Conservation (phyloP, 1,140 invertebrate genomes). For the Pristionchus pacificus region DNA sequence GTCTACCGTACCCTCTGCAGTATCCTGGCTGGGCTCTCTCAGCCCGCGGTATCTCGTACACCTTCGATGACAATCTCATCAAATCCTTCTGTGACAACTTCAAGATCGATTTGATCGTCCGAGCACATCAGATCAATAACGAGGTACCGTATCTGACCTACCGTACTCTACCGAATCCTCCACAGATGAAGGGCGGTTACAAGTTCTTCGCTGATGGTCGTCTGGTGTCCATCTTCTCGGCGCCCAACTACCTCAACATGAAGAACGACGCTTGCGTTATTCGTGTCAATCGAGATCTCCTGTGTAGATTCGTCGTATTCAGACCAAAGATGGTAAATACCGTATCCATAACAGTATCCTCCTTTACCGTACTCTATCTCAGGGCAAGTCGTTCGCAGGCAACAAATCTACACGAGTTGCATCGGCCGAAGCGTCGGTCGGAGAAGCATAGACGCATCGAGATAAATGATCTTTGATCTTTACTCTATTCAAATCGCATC, state of each 20-base stretch:
- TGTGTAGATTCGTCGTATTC: too few relatives aligned
- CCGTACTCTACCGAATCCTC: neutral
- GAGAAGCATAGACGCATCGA: too few relatives aligned
- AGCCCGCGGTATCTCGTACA: constrained; percentile 60
- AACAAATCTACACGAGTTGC: too few relatives aligned
- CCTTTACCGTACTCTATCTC: too few relatives aligned
- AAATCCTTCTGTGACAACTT: constrained; percentile 31
- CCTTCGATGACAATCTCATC: constrained; percentile 45
- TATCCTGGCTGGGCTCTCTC: constrained; percentile 64
- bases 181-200: constrained; percentile 60
- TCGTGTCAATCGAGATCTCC: constrained; percentile 23
- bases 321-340: too few relatives aligned
- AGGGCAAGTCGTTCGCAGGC: too few relatives aligned
- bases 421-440: too few relatives aligned
- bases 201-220: constrained; percentile 59
- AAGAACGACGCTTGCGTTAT: constrained; percentile 28
- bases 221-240: constrained; percentile 39
- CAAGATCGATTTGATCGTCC: constrained; percentile 31
- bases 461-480: too few relatives aligned
- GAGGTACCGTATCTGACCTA: constrained; percentile 9
- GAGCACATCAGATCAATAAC: constrained; percentile 52
- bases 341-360: too few relatives aligned
- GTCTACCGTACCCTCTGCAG: constrained; percentile 1
- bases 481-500: too few relatives aligned
- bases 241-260: constrained; percentile 40